phyloP scores from a whole-genome alignment of 2,797 vertebrate genomes.

The Pygocentrus nattereri region DNA sequence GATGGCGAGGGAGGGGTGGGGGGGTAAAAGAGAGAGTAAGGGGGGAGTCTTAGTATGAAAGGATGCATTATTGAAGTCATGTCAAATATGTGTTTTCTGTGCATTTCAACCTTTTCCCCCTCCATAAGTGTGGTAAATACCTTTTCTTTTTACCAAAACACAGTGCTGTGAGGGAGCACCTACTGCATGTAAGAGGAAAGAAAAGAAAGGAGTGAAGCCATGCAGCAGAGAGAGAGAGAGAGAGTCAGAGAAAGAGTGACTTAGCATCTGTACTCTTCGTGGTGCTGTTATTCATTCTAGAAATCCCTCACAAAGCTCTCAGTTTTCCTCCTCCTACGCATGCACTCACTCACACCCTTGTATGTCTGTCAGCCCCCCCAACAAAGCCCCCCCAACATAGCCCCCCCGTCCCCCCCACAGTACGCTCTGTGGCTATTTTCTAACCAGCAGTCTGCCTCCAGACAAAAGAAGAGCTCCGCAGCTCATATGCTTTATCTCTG shows the following conservation, averaged over 20 bases:
- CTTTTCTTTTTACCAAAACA: background rate
- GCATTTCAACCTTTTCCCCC: conserved; percentile 26
- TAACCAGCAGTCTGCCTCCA: conserved; percentile 45
- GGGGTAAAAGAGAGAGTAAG: conserved; percentile 54
- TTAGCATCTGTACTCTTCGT: conserved; percentile 51
- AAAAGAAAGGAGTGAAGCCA: conserved; percentile 39
- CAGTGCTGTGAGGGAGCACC: conserved; percentile 47
- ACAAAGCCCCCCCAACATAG: too few species aligned
- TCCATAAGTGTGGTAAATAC: conserved; percentile 38
- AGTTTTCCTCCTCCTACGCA: conserved; percentile 23
- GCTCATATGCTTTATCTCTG: conserved; percentile 21
- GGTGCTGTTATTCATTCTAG: conserved; percentile 59
- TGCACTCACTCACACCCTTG: conserved; percentile 15
- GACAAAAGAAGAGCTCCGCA: conserved; percentile 38
- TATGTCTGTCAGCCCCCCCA: conserved; percentile 45
- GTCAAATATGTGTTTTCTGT: conserved; percentile 62
- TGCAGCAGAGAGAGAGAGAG: conserved; percentile 63
- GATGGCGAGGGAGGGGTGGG: conserved; percentile 72
- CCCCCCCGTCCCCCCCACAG: background rate
- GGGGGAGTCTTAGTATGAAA: conserved; percentile 46
- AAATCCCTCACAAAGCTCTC: conserved; percentile 46
- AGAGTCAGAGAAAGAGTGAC: conserved; percentile 58
- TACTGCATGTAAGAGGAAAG: conserved; percentile 35
- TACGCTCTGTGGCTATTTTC: conserved; percentile 50
- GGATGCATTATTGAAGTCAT: conserved; percentile 51